These are phyloP conservation scores for Spodoptera littoralis DNA, from an alignment of 2,888 invertebrate genomes.

Conservation along the genomic window DNA sequence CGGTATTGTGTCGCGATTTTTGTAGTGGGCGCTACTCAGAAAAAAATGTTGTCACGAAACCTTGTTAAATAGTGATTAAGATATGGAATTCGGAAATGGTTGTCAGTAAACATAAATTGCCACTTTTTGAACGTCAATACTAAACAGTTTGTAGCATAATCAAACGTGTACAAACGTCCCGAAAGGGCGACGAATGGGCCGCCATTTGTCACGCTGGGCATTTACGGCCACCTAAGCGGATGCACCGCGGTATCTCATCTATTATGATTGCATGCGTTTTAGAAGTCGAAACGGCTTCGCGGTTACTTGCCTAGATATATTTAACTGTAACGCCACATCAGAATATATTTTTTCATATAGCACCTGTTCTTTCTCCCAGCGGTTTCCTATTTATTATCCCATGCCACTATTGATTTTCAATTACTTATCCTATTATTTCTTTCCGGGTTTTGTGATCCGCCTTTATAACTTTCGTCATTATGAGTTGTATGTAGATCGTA, in stretches of 20 bases:
- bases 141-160: slow-evolving; percentile 7
- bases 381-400: background rate
- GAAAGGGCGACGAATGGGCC: slow-evolving; percentile 20
- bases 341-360: slow-evolving; percentile 11
- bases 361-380: background rate
- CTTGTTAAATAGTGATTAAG: slow-evolving; percentile 19
- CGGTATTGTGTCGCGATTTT: slow-evolving; percentile 29
- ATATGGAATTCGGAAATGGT: slow-evolving; percentile 10
- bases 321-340: background rate
- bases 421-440: background rate
- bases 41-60: slow-evolving; percentile 25
- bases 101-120: no score
- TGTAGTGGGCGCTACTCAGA: slow-evolving; percentile 35
- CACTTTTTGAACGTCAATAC: slow-evolving; percentile 1
- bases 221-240: slow-evolving; percentile 31
- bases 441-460: background rate
- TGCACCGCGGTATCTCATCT: slow-evolving; percentile 14
- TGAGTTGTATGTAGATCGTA: no score
- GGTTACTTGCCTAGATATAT: background rate
- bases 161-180: slow-evolving; percentile 5
- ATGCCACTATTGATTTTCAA: background rate
- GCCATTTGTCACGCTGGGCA: slow-evolving; percentile 17
- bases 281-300: background rate
- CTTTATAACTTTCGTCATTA: background rate
- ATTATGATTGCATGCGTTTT: slow-evolving; percentile 16